Evolutionary conservation across 2,888 invertebrate genomes (phyloP).

Genomic region (Thalpophila matura): DNA sequence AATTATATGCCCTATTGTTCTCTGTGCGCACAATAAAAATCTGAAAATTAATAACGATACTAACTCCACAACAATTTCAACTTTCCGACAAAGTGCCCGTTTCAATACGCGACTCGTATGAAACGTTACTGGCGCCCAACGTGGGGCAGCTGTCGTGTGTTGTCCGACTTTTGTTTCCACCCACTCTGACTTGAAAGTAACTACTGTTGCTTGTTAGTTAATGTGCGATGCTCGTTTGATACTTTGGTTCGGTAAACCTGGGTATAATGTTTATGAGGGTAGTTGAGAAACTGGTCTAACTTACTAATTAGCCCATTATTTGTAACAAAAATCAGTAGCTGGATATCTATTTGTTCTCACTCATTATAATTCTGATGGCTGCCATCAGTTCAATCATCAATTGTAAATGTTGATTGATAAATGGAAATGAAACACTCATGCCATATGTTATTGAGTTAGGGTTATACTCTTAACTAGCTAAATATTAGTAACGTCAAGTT

Average conservation of each 20-base stretch:
- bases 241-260: slow-evolving; percentile 12
- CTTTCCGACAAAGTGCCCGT: slow-evolving; percentile 20
- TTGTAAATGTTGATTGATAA: no score
- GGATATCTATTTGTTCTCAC: no score
- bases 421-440: no score
- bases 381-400: no score
- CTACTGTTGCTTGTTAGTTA: slow-evolving; percentile 5
- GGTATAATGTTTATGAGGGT: neutral
- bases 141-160: slow-evolving; percentile 37
- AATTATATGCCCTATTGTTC: neutral
- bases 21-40: neutral
- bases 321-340: no score
- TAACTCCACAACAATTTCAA: slow-evolving; percentile 11
- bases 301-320: no score
- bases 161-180: slow-evolving; percentile 21
- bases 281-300: neutral
- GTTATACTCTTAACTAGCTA: no score
- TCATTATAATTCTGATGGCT: no score
- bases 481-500: no score
- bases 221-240: slow-evolving; percentile 9
- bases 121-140: slow-evolving; percentile 47
- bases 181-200: slow-evolving; percentile 8
- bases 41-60: neutral
- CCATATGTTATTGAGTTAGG: no score
- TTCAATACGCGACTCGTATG: slow-evolving; percentile 4